Conservation (phyloP, 2,797 vertebrate genomes). For the Moxostoma hubbsi region DNA sequence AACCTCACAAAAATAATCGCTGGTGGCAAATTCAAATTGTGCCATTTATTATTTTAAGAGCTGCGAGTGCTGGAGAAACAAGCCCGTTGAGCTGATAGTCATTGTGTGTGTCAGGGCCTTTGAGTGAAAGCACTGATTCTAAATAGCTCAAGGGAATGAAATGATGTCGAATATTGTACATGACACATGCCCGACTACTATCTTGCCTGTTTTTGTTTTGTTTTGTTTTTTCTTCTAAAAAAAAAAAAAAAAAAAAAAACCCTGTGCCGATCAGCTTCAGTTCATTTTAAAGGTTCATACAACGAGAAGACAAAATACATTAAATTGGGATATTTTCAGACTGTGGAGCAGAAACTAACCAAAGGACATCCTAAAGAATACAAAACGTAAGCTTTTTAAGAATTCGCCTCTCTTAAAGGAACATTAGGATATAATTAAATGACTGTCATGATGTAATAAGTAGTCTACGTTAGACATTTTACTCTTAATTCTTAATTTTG, state of each 20-base stretch:
- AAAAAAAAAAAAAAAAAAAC: conserved; percentile 20
- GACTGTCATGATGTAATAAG: too few relatives aligned
- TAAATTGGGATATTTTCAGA: conserved; percentile 1
- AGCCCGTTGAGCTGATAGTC: conserved; percentile 42
- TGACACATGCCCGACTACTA: conserved; percentile 49
- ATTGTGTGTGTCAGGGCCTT: conserved; percentile 54
- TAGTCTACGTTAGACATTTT: conserved; percentile 17
- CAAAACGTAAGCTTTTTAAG: background rate
- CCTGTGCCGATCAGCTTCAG: background rate
- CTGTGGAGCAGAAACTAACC: background rate
- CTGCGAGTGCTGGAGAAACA: conserved; percentile 30
- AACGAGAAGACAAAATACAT: background rate
- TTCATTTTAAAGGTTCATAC: conserved; percentile 13
- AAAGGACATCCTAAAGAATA: conserved; percentile 1
- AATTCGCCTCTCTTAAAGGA: conserved; percentile 69
- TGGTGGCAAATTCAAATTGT: conserved; percentile 27
- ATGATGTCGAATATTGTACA: conserved; percentile 54
- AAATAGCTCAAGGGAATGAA: conserved; percentile 54
- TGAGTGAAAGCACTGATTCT: conserved; percentile 56
- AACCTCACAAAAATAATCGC: conserved; percentile 1
- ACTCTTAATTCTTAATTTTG: conserved; percentile 76
- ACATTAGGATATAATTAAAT: too few relatives aligned
- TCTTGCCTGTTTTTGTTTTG: conserved; percentile 11
- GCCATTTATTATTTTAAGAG: conserved; percentile 14
- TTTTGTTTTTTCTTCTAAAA: too few relatives aligned